A percentile compares a stretch with the other conserved stretches of the same genome.
Conservation (phyloP, 1,140 invertebrate species). For the Coptotermes formosanus region DNA sequence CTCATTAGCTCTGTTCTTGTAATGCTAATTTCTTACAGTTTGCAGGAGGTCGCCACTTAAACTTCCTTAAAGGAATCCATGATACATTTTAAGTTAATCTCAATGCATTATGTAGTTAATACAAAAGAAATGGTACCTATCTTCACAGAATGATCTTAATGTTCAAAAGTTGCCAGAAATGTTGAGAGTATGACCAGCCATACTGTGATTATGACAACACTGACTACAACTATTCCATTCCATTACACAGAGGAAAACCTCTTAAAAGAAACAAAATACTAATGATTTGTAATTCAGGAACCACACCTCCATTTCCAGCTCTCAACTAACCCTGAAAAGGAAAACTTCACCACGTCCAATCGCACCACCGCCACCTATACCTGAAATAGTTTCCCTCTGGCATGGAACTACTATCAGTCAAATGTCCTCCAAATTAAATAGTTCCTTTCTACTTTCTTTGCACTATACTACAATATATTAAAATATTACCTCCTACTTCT, state of each 20-base stretch:
- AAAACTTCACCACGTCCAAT: background rate
- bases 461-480: too few relatives aligned
- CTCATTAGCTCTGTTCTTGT: too few relatives aligned
- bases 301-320: background rate
- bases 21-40: too few relatives aligned
- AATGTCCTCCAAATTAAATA: background rate
- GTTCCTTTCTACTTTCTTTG: background rate
- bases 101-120: too few relatives aligned
- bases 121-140: too few relatives aligned
- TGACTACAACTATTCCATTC: background rate
- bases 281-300: background rate
- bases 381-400: constrained; percentile 5
- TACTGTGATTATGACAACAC: constrained; percentile 25
- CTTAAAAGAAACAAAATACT: background rate
- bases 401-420: background rate
- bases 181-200: constrained; percentile 34
- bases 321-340: background rate
- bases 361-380: background rate
- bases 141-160: background rate
- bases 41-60: too few relatives aligned
- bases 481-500: too few relatives aligned
- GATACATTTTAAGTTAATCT: too few relatives aligned
- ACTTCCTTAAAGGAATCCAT: too few relatives aligned
- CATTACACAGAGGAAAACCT: constrained; percentile 24
- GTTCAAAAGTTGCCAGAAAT: constrained; percentile 32